A percentile compares a stretch with the other conserved stretches of the same genome.
These are phyloP conservation scores for Glaucopsyche alexis DNA, from an alignment of 2,888 invertebrate genomes.

Conservation along the genomic window DNA sequence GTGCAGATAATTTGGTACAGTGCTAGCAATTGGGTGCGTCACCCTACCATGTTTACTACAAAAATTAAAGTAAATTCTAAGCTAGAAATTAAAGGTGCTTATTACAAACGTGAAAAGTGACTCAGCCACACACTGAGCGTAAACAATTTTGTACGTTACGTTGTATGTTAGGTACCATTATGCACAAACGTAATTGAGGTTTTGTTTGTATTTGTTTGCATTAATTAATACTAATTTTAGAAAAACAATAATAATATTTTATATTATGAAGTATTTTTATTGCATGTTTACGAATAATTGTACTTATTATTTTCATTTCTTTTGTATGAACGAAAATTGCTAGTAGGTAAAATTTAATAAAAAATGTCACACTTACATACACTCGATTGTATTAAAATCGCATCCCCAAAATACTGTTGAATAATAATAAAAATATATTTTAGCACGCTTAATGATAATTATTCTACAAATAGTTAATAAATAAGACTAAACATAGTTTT, in stretches of 20 bases:
- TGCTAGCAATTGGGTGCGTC: too few relatives aligned
- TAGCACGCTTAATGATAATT: not conserved
- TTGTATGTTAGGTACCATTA: not conserved
- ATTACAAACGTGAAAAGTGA: too few relatives aligned
- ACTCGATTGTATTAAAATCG: not conserved
- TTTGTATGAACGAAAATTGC: too few relatives aligned
- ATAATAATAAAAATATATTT: not conserved
- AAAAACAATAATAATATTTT: not conserved
- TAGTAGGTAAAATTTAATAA: not conserved
- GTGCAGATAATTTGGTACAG: too few relatives aligned
- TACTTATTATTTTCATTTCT: not conserved
- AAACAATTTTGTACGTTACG: not conserved
- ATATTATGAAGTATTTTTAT: not conserved
- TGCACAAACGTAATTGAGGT: not conserved
- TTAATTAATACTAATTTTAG: not conserved
- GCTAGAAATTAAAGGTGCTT: too few relatives aligned
- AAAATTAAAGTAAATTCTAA: too few relatives aligned
- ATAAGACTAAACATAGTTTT: too few relatives aligned
- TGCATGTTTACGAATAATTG: not conserved
- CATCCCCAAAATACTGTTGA: not conserved
- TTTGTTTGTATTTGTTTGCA: slow-evolving; percentile 10
- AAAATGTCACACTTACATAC: too few relatives aligned
- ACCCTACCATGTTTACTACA: too few relatives aligned
- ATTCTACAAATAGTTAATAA: not conserved
- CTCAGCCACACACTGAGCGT: too few relatives aligned